Conservation (phyloP, 2,113 vertebrate genomes). For the Rhinoptilus africanus region DNA sequence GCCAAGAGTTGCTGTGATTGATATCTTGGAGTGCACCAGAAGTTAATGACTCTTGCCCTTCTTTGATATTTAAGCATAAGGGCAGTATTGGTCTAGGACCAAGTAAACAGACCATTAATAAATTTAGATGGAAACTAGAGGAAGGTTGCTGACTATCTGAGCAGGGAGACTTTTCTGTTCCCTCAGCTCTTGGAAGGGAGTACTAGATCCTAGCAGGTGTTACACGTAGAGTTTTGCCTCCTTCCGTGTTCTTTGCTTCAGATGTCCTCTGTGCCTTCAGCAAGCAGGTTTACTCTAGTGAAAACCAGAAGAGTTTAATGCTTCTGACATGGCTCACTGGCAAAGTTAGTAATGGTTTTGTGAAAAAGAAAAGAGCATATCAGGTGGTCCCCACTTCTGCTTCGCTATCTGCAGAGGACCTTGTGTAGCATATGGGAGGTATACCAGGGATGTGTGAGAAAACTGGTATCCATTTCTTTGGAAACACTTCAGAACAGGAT, state of each 20-base stretch:
- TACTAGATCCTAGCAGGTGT: background rate
- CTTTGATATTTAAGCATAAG: background rate
- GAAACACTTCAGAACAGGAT: background rate
- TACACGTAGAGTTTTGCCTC: background rate
- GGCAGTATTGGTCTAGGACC: conserved; percentile 10
- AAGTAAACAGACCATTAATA: conserved; percentile 48
- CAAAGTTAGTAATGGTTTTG: no score
- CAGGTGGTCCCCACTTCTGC: background rate
- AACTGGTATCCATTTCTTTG: background rate
- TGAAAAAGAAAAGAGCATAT: background rate
- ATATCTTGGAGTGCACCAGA: background rate
- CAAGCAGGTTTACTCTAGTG: background rate
- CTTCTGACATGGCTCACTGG: background rate
- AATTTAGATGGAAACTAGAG: conserved; percentile 27
- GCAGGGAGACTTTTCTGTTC: background rate
- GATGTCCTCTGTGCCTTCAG: background rate
- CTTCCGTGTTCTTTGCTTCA: background rate
- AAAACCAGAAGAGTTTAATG: background rate
- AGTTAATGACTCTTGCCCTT: background rate
- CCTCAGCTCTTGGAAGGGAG: background rate
- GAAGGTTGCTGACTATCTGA: background rate
- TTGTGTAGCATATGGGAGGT: fast-evolving
- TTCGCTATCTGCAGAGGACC: background rate
- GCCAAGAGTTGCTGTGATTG: background rate
- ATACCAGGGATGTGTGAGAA: background rate